phyloP scores from a whole-genome alignment of 2,888 invertebrate genomes.

The Lasioglossum pauxillum region DNA sequence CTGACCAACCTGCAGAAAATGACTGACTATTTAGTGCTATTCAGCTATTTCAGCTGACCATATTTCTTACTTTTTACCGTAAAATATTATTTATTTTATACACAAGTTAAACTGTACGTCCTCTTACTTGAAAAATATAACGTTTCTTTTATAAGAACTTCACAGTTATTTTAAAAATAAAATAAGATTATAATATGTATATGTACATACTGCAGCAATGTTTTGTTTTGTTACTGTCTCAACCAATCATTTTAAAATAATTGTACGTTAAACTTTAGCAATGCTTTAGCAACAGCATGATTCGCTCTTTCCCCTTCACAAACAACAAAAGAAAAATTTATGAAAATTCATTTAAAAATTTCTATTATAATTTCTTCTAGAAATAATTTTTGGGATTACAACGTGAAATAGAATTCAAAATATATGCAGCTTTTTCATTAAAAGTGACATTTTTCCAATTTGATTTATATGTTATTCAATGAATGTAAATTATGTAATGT shows the following conservation, averaged over 20 bases:
- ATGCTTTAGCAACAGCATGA: neutral
- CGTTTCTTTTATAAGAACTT: neutral
- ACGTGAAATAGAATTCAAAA: neutral
- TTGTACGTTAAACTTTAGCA: slow-evolving; percentile 26
- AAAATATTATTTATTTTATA: neutral
- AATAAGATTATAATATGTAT: neutral
- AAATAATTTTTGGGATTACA: neutral
- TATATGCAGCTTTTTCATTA: neutral
- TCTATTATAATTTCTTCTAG: neutral
- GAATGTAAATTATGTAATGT: neutral
- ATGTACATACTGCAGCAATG: neutral
- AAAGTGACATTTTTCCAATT: neutral
- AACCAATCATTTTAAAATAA: slow-evolving; percentile 38
- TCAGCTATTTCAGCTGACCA: neutral
- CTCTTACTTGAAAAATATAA: neutral
- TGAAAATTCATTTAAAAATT: neutral
- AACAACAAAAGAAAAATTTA: neutral
- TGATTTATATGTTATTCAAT: neutral
- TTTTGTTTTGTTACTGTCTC: neutral
- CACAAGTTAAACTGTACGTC: neutral
- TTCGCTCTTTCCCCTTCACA: neutral
- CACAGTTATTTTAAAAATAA: neutral
- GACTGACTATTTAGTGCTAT: no score
- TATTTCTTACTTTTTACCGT: neutral
- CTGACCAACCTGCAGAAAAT: slow-evolving; percentile 29